Percentiles rank a stretch among this genome's conserved stretches.
Evolutionary conservation across 2,113 vertebrate genomes (phyloP).

Genomic region (Ammodytes dubius): DNA sequence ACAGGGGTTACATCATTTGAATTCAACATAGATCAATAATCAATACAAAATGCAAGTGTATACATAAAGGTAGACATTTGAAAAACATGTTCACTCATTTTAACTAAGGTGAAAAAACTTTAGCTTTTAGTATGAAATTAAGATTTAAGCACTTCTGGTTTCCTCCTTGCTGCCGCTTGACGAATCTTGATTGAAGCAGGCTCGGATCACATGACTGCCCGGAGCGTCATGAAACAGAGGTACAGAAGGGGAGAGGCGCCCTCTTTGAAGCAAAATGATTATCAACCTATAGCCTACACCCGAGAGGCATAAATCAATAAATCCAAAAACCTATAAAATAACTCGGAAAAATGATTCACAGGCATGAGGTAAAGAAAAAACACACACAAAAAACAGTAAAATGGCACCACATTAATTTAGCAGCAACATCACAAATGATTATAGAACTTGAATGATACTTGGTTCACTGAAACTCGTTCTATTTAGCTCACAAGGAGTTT

Average conservation of each 20-base stretch:
- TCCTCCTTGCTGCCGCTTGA: conserved; percentile 54
- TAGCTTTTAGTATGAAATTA: conserved; percentile 63
- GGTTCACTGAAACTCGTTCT: neutral
- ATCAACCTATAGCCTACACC: conserved; percentile 5
- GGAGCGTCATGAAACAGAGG: conserved; percentile 85
- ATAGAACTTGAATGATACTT: neutral
- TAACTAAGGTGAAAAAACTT: accelerated
- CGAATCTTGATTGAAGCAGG: conserved; percentile 78
- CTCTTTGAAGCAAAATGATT: conserved; percentile 84
- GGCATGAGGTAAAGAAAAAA: neutral
- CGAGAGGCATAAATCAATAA: conserved; percentile 26
- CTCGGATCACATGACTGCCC: conserved; percentile 88
- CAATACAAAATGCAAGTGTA: neutral
- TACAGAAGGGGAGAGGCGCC: conserved; percentile 85
- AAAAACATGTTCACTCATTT: neutral
- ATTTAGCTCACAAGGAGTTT: neutral
- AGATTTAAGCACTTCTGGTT: conserved; percentile 1
- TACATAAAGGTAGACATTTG: neutral
- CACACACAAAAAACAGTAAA: neutral
- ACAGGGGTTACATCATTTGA: neutral
- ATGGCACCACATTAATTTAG: neutral
- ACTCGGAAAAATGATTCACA: neutral
- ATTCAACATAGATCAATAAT: neutral
- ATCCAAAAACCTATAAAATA: neutral
- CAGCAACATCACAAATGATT: neutral